phyloP scores from a whole-genome alignment of 2,888 invertebrate genomes.

The Spodoptera exigua region DNA sequence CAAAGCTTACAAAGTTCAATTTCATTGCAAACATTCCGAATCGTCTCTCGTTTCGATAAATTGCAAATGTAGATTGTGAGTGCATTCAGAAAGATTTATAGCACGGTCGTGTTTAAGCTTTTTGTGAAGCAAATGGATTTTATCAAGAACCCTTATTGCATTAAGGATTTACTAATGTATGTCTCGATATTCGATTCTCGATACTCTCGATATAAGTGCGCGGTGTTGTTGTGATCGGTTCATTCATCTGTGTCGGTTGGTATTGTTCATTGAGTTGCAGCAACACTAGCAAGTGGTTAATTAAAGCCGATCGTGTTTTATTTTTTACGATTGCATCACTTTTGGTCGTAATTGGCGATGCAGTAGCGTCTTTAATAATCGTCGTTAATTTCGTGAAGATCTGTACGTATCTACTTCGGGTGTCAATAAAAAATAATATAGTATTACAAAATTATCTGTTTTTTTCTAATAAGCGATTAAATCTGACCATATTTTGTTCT shows the following conservation, averaged over 20 bases:
- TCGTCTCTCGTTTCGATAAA: conserved; percentile 64
- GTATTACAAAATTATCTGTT: too few species aligned
- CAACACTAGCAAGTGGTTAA: conserved; percentile 49
- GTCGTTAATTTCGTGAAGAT: neutral
- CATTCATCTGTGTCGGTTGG: conserved; percentile 55
- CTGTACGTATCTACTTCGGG: neutral
- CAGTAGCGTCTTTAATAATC: neutral
- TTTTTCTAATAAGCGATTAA: too few species aligned
- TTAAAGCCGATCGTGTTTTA: conserved; percentile 37
- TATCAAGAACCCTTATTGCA: conserved; percentile 57
- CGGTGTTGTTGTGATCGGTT: conserved; percentile 48
- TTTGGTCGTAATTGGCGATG: conserved; percentile 8
- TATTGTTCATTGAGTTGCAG: conserved; percentile 53
- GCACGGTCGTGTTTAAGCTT: conserved; percentile 71
- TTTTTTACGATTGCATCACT: conserved; percentile 32
- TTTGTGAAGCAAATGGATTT: conserved; percentile 75
- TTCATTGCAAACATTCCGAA: conserved; percentile 55
- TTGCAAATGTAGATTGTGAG: conserved; percentile 71
- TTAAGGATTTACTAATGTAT: conserved; percentile 41
- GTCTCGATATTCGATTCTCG: too few species aligned
- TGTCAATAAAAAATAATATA: neutral
- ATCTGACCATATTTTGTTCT: too few species aligned
- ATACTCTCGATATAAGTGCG: conserved; percentile 22
- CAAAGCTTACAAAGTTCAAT: conserved; percentile 47
- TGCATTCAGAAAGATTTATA: conserved; percentile 82